These are phyloP conservation scores for Hephaestus fuliginosus DNA, from an alignment of 2,797 vertebrate species.

Conservation along the genomic window DNA sequence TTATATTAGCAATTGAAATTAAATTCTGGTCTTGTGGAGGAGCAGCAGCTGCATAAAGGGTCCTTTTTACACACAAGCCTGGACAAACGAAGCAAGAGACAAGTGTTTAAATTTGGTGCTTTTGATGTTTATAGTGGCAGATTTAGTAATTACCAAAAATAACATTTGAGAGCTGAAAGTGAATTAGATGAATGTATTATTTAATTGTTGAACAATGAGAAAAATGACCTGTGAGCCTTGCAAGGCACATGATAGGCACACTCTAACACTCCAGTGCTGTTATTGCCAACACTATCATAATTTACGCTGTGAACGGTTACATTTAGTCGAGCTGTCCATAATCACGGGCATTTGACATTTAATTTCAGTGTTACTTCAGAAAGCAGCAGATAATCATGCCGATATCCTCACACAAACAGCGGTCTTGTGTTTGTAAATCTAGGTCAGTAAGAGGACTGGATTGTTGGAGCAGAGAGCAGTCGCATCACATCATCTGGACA, in stretches of 20 bases:
- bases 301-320: neutral
- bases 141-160: neutral
- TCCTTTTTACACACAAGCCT: conserved; percentile 10
- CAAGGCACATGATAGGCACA: neutral
- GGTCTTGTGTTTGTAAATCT: conserved; percentile 18
- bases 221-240: conserved; percentile 8
- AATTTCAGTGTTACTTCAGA: conserved; percentile 19
- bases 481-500: neutral
- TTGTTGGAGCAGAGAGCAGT: neutral
- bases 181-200: neutral
- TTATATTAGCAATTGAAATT: conserved; percentile 79
- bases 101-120: neutral
- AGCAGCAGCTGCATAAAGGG: conserved; percentile 17
- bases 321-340: conserved; percentile 7
- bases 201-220: neutral
- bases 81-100: neutral
- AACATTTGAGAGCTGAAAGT: neutral
- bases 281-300: neutral
- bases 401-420: conserved; percentile 18
- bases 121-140: neutral
- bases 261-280: neutral
- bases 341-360: conserved; percentile 1
- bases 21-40: conserved; percentile 45
- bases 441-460: conserved; percentile 18
- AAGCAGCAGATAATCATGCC: conserved; percentile 16